These are phyloP conservation scores for Ptychadena robeensis DNA, from an alignment of 2,797 vertebrate species.

Conservation along the genomic window DNA sequence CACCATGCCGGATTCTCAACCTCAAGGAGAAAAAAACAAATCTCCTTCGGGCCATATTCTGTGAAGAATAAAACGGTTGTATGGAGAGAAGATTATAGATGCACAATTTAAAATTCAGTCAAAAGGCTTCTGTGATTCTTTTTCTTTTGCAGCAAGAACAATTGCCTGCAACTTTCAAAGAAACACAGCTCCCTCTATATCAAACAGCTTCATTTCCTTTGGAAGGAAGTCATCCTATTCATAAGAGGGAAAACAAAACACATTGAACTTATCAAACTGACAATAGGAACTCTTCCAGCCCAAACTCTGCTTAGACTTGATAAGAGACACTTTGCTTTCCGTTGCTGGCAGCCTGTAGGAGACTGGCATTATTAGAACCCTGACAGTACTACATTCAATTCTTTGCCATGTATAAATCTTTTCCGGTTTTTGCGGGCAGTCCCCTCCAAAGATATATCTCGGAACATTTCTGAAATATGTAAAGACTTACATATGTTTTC, in stretches of 20 bases:
- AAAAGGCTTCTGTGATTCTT: conserved; percentile 64
- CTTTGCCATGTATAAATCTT: not conserved
- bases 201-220: conserved; percentile 70
- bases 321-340: conserved; percentile 42
- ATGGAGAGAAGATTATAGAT: conserved; percentile 64
- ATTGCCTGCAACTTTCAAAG: conserved; percentile 75
- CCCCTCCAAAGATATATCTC: not conserved
- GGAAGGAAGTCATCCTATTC: conserved; percentile 73
- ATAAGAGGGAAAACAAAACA: conserved; percentile 68
- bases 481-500: too few relatives aligned
- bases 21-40: conserved; percentile 5
- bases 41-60: conserved; percentile 61
- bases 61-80: conserved; percentile 51
- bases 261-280: conserved; percentile 67
- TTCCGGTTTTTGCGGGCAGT: too few relatives aligned
- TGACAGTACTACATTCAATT: not conserved
- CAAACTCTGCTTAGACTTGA: conserved; percentile 40
- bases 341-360: not conserved
- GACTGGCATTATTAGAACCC: conserved; percentile 4
- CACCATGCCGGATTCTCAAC: not conserved
- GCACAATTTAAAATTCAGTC: conserved; percentile 69
- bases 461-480: not conserved
- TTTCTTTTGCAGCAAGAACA: conserved; percentile 69
- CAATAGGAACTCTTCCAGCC: conserved; percentile 66
- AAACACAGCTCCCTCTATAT: conserved; percentile 68